These are phyloP conservation scores for Callospermophilus lateralis DNA, from an alignment of 2,113 vertebrate genomes.

Conservation along the genomic window DNA sequence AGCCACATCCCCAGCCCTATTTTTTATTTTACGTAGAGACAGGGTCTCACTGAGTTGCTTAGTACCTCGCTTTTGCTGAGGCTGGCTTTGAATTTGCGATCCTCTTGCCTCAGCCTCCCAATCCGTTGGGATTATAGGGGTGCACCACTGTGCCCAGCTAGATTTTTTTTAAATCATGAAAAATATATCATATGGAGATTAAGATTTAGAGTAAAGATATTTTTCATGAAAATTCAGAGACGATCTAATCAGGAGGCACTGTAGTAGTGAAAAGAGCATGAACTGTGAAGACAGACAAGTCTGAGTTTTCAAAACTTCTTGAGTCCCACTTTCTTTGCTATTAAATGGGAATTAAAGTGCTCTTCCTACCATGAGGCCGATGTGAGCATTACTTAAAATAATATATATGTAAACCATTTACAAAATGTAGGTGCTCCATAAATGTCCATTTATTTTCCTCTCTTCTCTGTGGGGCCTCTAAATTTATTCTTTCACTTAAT, in stretches of 20 bases:
- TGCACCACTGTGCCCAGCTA: no score
- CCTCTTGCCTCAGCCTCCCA: no score
- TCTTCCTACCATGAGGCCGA: background rate
- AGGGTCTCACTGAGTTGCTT: no score
- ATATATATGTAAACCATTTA: background rate
- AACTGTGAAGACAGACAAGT: constrained; percentile 1
- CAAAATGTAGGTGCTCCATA: background rate
- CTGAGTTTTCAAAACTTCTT: background rate
- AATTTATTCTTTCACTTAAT: constrained; percentile 5
- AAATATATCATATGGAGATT: constrained; percentile 7
- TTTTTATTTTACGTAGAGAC: no score
- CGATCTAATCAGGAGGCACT: background rate
- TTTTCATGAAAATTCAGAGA: constrained; percentile 51
- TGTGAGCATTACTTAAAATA: background rate
- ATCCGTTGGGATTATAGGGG: no score
- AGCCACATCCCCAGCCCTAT: no score
- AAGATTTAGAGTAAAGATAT: constrained; percentile 52
- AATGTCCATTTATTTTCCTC: background rate
- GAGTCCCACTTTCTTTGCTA: background rate
- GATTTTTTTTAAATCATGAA: constrained; percentile 15
- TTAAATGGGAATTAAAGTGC: background rate
- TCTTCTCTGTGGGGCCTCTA: background rate
- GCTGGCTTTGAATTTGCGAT: no score
- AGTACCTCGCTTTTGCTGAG: no score
- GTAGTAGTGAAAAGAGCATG: background rate